Conservation (phyloP, 2,113 vertebrate genomes). For the Callorhinus ursinus region DNA sequence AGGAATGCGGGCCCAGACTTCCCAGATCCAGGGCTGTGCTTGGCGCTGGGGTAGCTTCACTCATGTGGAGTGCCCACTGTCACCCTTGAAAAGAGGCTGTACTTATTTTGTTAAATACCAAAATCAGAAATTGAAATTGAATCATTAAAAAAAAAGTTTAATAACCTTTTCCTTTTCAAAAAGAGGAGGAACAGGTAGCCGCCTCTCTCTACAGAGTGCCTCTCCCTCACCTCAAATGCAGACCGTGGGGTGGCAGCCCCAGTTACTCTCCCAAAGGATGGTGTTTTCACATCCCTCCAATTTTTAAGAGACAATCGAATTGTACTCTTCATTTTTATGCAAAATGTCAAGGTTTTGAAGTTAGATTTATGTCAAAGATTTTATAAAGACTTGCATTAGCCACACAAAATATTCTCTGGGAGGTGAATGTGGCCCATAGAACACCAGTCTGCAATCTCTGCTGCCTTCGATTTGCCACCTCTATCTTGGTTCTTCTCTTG, state of each 20-base stretch:
- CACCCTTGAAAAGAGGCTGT: background rate
- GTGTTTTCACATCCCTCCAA: background rate
- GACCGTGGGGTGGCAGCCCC: background rate
- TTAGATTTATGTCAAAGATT: background rate
- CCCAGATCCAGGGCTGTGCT: background rate
- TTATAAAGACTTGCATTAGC: background rate
- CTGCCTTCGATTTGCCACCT: background rate
- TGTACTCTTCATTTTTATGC: background rate
- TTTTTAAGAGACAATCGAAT: conserved; percentile 13
- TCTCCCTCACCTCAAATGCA: background rate
- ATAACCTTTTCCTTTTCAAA: background rate
- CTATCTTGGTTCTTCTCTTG: background rate
- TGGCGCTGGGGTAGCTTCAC: background rate
- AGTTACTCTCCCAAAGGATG: background rate
- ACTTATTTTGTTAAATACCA: background rate
- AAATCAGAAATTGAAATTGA: background rate
- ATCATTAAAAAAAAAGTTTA: background rate
- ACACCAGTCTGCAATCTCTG: background rate
- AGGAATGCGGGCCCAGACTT: background rate
- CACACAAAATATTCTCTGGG: background rate
- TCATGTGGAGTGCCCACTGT: background rate
- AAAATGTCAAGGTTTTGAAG: background rate
- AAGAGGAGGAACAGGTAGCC: background rate
- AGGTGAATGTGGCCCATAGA: background rate
- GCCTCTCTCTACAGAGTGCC: rapidly evolving